Base-by-base conservation (phyloP, 2,113 vertebrate genomes). In the Suncus etruscus region DNA sequence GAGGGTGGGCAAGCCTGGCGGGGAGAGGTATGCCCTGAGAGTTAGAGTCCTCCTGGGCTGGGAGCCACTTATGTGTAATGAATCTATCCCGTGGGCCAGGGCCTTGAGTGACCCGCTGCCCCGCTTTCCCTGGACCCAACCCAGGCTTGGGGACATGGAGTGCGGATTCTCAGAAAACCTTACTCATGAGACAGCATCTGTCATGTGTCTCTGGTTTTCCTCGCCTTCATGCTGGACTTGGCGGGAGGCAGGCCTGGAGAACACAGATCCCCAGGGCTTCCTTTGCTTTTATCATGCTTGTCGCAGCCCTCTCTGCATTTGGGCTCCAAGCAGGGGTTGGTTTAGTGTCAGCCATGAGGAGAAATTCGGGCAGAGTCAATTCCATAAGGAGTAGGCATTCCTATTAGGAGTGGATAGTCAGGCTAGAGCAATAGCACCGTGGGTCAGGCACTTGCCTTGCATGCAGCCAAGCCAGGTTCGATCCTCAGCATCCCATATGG, bases 21-120 rank as follows among this genome's bases (percentile, higher is more conserved):
- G 6, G 63, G n/a, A 3, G 47, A n/a, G 4, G 16, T 58, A 74
- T 4, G 69, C 75, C 73, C 24, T 0, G 77, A 27, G 78, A 39
- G 18, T n/a, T 90, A 69, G 54, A 51, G 47, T 76, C 75, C 31
- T n/a, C 3, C 16, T 2, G 87, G 54, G 39, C 94, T 24, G 48
- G 80, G 76, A 93, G 66, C 25, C 51, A n/a, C 89, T 89, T 14
- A 50, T 61, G 51, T 92, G 85, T 76, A 73, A 89, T 1, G 3
- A 84, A 80, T 85, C 85, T 11, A 54, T 54, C 54, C 81, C 1
- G 3, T 83, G 87, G 79, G 72, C 66, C 80, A 63, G 95, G 90
- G 90, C 93, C 91, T 93, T 27, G 72, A 11, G 58, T 95, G 90
- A 94, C 85, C 93, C 0, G 61, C 83, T 91, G 84, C 89, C 91